phyloP scores from a whole-genome alignment of 1,140 invertebrate species.

The Apis dorsata region DNA sequence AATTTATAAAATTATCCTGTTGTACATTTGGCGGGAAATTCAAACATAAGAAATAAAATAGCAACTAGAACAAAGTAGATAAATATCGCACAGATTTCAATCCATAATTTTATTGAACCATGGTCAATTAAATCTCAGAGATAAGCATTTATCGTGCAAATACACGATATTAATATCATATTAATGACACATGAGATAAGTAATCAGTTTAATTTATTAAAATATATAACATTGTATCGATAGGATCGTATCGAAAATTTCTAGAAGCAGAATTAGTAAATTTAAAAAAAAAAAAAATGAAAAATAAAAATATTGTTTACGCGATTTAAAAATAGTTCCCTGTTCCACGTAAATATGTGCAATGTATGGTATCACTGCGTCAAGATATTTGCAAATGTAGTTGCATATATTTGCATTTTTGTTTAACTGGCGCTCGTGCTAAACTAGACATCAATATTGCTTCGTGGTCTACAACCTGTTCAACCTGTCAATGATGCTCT shows the following conservation, averaged over 20 bases:
- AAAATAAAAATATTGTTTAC: background rate
- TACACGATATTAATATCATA: background rate
- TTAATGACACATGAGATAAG: background rate
- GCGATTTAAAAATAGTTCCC: slow-evolving; percentile 9
- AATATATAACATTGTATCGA: too few species aligned
- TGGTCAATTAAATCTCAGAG: too few species aligned
- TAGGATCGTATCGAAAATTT: too few species aligned
- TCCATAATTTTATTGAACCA: too few species aligned
- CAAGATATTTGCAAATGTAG: background rate
- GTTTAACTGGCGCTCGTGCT: slow-evolving; percentile 18
- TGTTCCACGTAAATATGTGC: background rate
- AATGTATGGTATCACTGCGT: background rate
- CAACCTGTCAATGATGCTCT: slow-evolving; percentile 5
- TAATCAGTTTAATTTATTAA: background rate
- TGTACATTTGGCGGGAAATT: background rate
- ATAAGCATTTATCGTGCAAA: background rate
- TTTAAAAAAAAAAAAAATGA: too few species aligned
- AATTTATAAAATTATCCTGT: background rate
- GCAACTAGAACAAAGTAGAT: too few species aligned
- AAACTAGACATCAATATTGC: background rate
- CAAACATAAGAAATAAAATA: background rate
- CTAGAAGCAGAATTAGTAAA: too few species aligned
- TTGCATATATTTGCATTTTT: background rate
- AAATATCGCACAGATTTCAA: too few species aligned
- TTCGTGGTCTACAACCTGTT: slow-evolving; percentile 20